These are phyloP conservation scores for Sterrhoptilus dennistouni DNA, from an alignment of 2,113 vertebrate species.

Conservation along the genomic window DNA sequence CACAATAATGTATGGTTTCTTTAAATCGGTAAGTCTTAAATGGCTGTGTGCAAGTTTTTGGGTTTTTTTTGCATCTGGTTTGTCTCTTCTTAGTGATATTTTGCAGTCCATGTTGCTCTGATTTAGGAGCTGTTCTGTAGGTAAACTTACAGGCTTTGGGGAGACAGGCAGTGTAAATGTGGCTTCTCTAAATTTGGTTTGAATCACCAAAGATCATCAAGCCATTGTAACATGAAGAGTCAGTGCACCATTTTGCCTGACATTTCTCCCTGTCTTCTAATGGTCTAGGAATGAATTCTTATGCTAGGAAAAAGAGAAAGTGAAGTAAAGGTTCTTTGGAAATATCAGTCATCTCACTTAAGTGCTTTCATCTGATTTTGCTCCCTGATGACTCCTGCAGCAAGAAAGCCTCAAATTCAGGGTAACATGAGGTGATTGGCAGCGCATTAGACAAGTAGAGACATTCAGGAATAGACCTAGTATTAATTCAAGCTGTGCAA, in stretches of 20 bases:
- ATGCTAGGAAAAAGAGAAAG: background rate
- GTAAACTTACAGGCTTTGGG: background rate
- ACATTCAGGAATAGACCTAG: background rate
- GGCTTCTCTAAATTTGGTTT: background rate
- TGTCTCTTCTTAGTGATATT: background rate
- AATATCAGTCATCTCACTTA: background rate
- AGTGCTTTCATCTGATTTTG: background rate
- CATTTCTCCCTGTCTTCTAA: background rate
- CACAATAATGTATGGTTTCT: background rate
- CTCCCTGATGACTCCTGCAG: background rate
- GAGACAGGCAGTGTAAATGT: background rate
- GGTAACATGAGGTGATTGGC: background rate
- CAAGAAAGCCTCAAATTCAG: background rate
- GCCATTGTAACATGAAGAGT: background rate
- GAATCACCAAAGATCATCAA: background rate
- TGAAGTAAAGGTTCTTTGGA: background rate
- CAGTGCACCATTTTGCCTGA: background rate
- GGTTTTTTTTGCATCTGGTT: background rate
- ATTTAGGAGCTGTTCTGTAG: background rate
- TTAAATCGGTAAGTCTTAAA: background rate
- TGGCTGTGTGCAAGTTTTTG: accelerated
- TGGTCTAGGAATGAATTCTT: background rate
- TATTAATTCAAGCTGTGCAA: slow-evolving; percentile 50
- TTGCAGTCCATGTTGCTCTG: background rate
- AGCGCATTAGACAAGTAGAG: background rate